Conservation (phyloP, 2,113 vertebrate species). For the Cyrtonyx montezumae region DNA sequence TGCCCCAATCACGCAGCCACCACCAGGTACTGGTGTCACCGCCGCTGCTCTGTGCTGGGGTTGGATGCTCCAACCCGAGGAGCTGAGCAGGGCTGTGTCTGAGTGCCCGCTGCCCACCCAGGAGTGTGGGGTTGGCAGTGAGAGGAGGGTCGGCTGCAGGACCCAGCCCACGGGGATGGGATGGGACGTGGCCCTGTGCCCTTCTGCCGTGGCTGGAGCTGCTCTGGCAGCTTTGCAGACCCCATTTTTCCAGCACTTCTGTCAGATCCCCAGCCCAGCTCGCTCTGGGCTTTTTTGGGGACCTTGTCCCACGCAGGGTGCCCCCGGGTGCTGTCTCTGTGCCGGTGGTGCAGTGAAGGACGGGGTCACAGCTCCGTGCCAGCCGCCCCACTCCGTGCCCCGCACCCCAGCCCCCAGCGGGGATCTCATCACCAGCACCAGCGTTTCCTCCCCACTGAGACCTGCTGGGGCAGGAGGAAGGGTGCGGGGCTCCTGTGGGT, state of each 20-base stretch:
- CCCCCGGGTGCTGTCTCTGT: not conserved
- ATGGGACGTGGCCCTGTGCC: not conserved
- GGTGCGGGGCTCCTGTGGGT: not conserved
- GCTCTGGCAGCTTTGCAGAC: not conserved
- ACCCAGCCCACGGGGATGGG: not conserved
- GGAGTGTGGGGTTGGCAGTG: rapidly evolving
- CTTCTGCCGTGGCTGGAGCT: not conserved
- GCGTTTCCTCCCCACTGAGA: slow-evolving; percentile 53
- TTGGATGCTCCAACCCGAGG: not conserved
- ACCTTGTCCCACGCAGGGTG: not conserved
- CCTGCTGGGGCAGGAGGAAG: not conserved
- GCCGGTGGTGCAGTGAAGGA: not conserved
- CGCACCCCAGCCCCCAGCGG: not conserved
- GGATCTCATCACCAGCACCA: slow-evolving; percentile 68
- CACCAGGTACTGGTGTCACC: not conserved
- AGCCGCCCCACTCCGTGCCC: not conserved
- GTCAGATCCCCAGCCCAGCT: not conserved
- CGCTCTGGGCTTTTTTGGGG: not conserved
- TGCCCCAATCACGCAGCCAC: not conserved
- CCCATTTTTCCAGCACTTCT: not conserved
- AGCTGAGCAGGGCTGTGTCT: not conserved
- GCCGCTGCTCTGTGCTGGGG: not conserved
- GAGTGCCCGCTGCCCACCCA: not conserved
- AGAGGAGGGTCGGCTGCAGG: not conserved
- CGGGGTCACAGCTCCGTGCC: rapidly evolving